Percentiles rank a stretch among this genome's conserved stretches.
These are phyloP conservation scores for Lepus townsendii DNA, from an alignment of 2,797 vertebrate genomes.

Conservation along the genomic window DNA sequence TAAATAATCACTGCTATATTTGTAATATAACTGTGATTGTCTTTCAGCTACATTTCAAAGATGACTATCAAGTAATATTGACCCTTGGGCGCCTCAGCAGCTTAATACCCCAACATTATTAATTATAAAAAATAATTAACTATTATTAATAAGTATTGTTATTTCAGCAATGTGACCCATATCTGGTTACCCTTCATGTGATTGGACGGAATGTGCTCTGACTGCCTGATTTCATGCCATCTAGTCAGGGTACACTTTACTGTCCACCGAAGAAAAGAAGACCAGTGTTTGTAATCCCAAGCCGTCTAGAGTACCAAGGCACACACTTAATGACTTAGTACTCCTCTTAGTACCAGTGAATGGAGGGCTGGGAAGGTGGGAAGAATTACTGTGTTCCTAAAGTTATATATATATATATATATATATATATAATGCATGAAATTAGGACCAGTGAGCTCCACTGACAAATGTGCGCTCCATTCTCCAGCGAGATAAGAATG, in stretches of 20 bases:
- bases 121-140: background rate
- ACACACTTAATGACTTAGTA: background rate
- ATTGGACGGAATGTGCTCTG: conserved; percentile 1
- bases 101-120: background rate
- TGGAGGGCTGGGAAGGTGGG: too few relatives aligned
- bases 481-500: background rate
- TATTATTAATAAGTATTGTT: too few relatives aligned
- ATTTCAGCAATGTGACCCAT: background rate
- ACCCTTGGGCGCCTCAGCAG: background rate
- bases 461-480: background rate
- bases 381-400: too few relatives aligned
- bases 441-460: background rate
- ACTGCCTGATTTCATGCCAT: background rate
- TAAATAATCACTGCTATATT: background rate
- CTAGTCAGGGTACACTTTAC: background rate
- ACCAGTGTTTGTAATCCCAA: background rate
- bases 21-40: background rate
- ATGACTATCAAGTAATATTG: background rate
- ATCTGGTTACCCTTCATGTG: background rate
- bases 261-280: background rate
- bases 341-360: background rate
- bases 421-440: too few relatives aligned
- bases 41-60: conserved; percentile 52
- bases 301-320: background rate
- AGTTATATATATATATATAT: too few relatives aligned